These are phyloP conservation scores for Elgaria multicarinata DNA, from an alignment of 2,113 vertebrate species.

Conservation along the genomic window DNA sequence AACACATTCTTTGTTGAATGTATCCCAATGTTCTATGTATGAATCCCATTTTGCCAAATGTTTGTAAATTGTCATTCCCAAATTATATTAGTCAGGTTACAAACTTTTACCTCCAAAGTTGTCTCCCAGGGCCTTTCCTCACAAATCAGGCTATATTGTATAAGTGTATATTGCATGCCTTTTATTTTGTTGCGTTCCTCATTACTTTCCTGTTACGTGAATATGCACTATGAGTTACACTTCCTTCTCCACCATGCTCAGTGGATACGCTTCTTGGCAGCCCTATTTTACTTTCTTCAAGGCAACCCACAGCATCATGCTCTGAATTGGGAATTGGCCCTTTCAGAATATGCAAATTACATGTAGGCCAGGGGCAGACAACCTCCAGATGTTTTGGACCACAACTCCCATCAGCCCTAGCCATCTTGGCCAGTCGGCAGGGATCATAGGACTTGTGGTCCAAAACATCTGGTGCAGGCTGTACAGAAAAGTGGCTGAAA, in stretches of 20 bases:
- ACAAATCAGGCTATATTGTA: neutral
- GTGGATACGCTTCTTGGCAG: constrained; percentile 7
- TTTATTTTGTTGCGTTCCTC: neutral
- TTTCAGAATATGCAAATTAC: neutral
- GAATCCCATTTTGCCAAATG: neutral
- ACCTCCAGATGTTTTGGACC: too few species aligned
- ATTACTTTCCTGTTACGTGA: constrained; percentile 21
- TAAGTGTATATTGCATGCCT: neutral
- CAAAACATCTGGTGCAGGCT: neutral
- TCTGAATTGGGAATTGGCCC: neutral
- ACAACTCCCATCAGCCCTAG: too few species aligned
- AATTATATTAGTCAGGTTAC: neutral
- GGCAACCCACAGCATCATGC: neutral
- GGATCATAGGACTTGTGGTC: too few species aligned
- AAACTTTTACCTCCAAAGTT: neutral
- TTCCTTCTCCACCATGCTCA: constrained; percentile 43
- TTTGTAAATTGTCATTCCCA: neutral
- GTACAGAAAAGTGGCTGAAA: neutral
- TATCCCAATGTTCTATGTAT: neutral
- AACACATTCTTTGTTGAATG: neutral
- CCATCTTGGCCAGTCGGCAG: too few species aligned
- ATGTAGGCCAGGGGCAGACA: too few species aligned
- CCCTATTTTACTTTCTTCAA: neutral
- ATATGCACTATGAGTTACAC: constrained; percentile 28
- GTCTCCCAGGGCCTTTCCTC: neutral